phyloP scores from a whole-genome alignment of 1,140 invertebrate species.

The Drosophila malerkotliana region DNA sequence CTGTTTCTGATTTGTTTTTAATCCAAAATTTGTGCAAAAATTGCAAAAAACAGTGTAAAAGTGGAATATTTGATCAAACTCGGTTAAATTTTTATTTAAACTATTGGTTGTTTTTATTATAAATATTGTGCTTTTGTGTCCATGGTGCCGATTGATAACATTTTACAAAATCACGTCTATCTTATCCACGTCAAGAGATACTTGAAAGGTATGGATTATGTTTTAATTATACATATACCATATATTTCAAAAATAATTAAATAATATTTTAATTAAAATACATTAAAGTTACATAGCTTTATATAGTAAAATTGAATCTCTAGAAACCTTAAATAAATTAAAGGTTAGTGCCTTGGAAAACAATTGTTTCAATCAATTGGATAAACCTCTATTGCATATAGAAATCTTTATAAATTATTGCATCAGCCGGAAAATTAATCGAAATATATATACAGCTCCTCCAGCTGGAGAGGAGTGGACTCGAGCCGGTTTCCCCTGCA shows the following conservation, averaged over 20 bases:
- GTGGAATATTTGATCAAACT: background rate
- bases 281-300: background rate
- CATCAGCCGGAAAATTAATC: constrained; percentile 43
- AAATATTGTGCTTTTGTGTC: constrained; percentile 19
- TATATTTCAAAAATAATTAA: no score
- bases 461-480: constrained; percentile 86
- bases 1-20: background rate
- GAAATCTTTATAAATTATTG: constrained; percentile 42
- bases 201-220: constrained; percentile 33
- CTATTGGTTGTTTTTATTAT: constrained; percentile 1
- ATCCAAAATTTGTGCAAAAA: background rate
- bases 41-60: background rate
- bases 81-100: constrained; percentile 16
- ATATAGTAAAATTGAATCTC: background rate
- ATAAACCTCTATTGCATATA: constrained; percentile 18
- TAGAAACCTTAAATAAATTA: background rate
- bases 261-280: background rate
- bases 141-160: constrained; percentile 41
- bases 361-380: constrained; percentile 30
- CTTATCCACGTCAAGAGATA: constrained; percentile 18
- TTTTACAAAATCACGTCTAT: constrained; percentile 29
- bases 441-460: background rate
- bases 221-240: no score
- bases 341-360: constrained; percentile 27
- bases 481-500: constrained; percentile 85